These are phyloP conservation scores for Galerucella calmariensis DNA, from an alignment of 2,888 invertebrate species.

Conservation along the genomic window DNA sequence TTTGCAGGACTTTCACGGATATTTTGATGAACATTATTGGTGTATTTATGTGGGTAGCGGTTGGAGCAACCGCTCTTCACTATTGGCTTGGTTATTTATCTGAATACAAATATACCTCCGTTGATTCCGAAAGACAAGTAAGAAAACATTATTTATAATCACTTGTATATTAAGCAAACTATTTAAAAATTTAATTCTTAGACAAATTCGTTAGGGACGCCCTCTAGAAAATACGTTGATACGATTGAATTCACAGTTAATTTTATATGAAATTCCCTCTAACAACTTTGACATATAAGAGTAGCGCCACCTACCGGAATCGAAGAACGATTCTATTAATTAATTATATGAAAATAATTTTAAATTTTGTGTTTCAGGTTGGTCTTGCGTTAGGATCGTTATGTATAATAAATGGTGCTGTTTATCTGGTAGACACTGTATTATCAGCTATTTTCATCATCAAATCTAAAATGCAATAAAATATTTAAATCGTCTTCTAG, in stretches of 20 bases:
- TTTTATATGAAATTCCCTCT: too few relatives aligned
- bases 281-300: background rate
- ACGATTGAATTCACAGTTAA: too few relatives aligned
- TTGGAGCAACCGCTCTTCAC: constrained; percentile 87
- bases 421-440: constrained; percentile 84
- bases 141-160: constrained; percentile 14
- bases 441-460: constrained; percentile 72
- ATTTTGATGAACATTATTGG: constrained; percentile 90
- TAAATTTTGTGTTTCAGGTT: constrained; percentile 63
- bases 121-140: constrained; percentile 79
- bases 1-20: constrained; percentile 78
- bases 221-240: too few relatives aligned
- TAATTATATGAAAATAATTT: constrained; percentile 6
- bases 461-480: constrained; percentile 48
- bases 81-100: constrained; percentile 90
- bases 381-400: constrained; percentile 85
- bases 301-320: background rate
- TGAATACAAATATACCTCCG: constrained; percentile 80
- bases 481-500: background rate
- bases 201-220: too few relatives aligned
- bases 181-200: too few relatives aligned
- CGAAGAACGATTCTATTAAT: background rate
- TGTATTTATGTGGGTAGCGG: constrained; percentile 85
- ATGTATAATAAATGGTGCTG: constrained; percentile 82
- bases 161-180: too few relatives aligned